These are phyloP conservation scores for Mantis religiosa DNA, from an alignment of 2,888 invertebrate genomes.

Conservation along the genomic window DNA sequence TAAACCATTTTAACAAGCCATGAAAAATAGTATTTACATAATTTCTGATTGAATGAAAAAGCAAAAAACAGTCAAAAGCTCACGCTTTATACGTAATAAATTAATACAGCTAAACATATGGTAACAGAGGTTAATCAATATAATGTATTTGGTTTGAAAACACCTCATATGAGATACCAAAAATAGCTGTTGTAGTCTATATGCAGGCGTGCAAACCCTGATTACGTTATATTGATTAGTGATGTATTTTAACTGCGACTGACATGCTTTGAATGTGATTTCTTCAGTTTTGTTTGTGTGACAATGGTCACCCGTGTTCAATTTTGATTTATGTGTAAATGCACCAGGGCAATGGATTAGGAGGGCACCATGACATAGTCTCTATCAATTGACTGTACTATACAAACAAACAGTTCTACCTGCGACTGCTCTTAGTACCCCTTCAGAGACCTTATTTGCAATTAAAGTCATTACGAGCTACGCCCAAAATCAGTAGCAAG, in stretches of 20 bases:
- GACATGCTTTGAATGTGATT: background rate
- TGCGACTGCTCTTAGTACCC: background rate
- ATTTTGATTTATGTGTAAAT: background rate
- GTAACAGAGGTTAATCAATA: background rate
- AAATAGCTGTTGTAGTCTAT: background rate
- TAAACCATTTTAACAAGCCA: background rate
- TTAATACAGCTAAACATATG: background rate
- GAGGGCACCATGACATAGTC: background rate
- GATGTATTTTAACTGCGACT: no score
- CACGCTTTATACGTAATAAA: background rate
- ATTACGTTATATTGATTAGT: background rate
- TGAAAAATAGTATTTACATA: background rate
- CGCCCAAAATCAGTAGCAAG: background rate
- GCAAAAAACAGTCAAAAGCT: background rate
- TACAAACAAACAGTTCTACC: background rate
- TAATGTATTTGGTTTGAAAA: background rate
- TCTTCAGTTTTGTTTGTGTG: background rate
- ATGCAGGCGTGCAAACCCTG: background rate
- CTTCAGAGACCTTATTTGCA: background rate
- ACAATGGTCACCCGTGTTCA: background rate
- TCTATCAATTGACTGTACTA: background rate
- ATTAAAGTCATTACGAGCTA: background rate
- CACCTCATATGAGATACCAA: background rate
- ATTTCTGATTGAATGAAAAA: background rate
- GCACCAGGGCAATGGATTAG: background rate